Evolutionary conservation across 1,140 invertebrate genomes (phyloP), one percentile per base, ranked within the genome.

Genomic region (Antheraea mylitta): DNA sequence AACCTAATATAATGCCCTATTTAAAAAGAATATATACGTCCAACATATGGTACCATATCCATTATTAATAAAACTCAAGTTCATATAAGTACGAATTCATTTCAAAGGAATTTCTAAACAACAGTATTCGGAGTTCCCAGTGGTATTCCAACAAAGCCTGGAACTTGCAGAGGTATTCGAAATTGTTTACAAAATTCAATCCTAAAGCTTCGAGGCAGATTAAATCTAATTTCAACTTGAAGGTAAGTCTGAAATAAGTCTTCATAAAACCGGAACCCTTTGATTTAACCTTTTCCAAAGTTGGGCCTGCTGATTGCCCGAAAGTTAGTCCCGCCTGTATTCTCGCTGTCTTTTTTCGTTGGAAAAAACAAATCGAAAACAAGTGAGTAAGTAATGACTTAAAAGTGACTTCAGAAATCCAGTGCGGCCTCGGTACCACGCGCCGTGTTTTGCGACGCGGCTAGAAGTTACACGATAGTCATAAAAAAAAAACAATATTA

Each of bases 161-260:
- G 73, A 89, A 91, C 79, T 91, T 89, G 87, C 83, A 83, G 85
- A 90, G 88, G 87, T 90, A 92, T 90, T 85, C 79, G 81, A 92
- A 92, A 90, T 92, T 92, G 90, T 92, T 92, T 92, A 92, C 88
- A 92, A 90, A 92, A 92, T 92, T 90, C 88, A 92, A 92, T 90
- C 90, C 87, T 89, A 86, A 90, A 92, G 87, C 87, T 89, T 85
- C 87, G 88, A 86, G 86, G 81, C 90, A 90, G 90, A 90, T 90
- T 90, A 92, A 92, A 92, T 92, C 90, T 92, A 92, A 92, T 92
- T 92, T 90, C 90, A 92, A 92, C 86, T 92, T 86, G 80, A 88
- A 90, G 90, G 90, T 92, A 92, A 92, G 87, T 92, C 90, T 90
- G 84, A 92, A 92, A 92, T 90, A 92, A 92, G 90, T 90, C 90